Conservation (phyloP, 2,888 invertebrate species). For the Lasiommata megera region DNA sequence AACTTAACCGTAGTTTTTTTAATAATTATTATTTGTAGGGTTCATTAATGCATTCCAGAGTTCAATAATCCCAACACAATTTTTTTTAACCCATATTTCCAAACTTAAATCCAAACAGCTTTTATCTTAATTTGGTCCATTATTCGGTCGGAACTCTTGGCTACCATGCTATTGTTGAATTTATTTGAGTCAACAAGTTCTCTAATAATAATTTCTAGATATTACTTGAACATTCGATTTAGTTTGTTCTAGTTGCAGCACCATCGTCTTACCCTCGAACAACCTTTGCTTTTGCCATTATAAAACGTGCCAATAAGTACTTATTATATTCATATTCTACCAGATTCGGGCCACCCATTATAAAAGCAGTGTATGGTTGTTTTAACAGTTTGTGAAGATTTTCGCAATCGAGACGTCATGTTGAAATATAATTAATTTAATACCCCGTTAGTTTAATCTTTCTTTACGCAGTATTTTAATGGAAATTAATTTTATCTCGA, state of each 20-base stretch:
- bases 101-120: too few species aligned
- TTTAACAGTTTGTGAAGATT: slow-evolving; percentile 25
- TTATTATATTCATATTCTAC: slow-evolving; percentile 51
- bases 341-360: slow-evolving; percentile 79
- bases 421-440: slow-evolving; percentile 4
- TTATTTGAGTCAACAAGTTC: too few species aligned
- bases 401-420: neutral
- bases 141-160: too few species aligned
- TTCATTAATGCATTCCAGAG: too few species aligned
- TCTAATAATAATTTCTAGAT: too few species aligned
- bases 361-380: slow-evolving; percentile 58
- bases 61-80: too few species aligned
- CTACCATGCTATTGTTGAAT: too few species aligned
- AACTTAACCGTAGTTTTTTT: too few species aligned
- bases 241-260: neutral
- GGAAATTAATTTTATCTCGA: slow-evolving; percentile 11
- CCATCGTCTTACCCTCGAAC: slow-evolving; percentile 8
- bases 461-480: neutral
- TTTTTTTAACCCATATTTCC: too few species aligned
- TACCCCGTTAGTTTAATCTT: neutral
- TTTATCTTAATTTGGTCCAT: too few species aligned
- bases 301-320: slow-evolving; percentile 68
- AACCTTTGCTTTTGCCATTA: slow-evolving; percentile 40
- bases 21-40: too few species aligned
- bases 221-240: neutral